Evolutionary conservation across 2,113 vertebrate species (phyloP).

Genomic region (Glaucomys volans): DNA sequence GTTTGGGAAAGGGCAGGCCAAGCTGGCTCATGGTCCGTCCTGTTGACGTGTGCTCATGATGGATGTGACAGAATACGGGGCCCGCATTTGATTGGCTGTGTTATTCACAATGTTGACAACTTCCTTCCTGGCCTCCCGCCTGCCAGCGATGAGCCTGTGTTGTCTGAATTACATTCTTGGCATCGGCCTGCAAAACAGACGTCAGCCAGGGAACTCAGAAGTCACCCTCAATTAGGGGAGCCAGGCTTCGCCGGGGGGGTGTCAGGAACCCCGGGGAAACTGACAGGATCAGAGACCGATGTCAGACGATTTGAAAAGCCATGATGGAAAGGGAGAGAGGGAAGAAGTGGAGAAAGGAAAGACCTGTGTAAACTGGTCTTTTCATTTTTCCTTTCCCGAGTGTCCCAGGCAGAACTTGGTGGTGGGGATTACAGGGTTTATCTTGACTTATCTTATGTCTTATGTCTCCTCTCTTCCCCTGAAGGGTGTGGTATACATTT

Average conservation of each 20-base stretch:
- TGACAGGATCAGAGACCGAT: not conserved
- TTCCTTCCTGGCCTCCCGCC: constrained; percentile 68
- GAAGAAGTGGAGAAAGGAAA: not conserved
- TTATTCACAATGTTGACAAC: constrained; percentile 25
- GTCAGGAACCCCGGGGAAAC: not conserved
- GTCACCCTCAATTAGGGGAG: not conserved
- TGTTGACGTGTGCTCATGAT: not conserved
- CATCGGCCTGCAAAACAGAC: constrained; percentile 56
- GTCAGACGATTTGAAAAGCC: constrained; percentile 8
- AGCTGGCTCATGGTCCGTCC: not conserved
- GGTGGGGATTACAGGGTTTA: not conserved
- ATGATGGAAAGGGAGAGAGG: constrained; percentile 15
- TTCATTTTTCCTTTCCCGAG: not conserved
- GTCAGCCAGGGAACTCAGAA: constrained; percentile 54
- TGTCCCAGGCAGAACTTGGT: not conserved
- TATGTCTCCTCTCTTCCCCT: not conserved
- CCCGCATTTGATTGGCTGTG: not conserved
- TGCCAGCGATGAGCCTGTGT: constrained; percentile 58
- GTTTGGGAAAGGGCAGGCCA: not conserved
- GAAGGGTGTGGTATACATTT: not conserved
- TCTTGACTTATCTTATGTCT: not conserved
- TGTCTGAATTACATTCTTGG: constrained; percentile 73
- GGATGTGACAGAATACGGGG: not conserved
- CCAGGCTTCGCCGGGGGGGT: not conserved
- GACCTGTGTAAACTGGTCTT: not conserved